Evolutionary conservation across 1,140 invertebrate species (phyloP).

Genomic region (Rhysida immarginata): DNA sequence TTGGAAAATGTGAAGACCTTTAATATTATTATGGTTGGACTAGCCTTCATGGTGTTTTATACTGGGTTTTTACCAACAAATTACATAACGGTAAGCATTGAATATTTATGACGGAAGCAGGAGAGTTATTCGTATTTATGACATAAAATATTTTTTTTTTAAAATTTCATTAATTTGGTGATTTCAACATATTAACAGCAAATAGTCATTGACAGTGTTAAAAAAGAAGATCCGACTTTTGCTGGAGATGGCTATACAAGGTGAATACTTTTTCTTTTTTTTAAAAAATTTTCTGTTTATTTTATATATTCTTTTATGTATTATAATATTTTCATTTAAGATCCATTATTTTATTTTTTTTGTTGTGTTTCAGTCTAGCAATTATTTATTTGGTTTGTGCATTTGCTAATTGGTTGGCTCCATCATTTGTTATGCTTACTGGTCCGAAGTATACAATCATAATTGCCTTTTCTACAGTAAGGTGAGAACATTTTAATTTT

Average conservation of each 20-base stretch:
- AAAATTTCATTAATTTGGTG: not conserved
- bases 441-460: slow-evolving; percentile 74
- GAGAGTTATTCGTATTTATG: not conserved
- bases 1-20: too few relatives aligned
- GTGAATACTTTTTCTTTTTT: too few relatives aligned
- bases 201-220: not conserved
- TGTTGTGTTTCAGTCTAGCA: slow-evolving; percentile 39
- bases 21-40: not conserved
- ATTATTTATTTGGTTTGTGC: slow-evolving; percentile 82
- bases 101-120: too few relatives aligned
- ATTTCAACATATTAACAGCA: not conserved
- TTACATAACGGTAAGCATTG: not conserved
- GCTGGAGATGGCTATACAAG: slow-evolving; percentile 65
- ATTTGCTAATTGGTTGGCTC: slow-evolving; percentile 79
- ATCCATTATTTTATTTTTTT: slow-evolving; percentile 5
- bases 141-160: not conserved
- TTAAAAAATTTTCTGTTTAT: too few relatives aligned
- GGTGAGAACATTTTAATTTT: too few relatives aligned
- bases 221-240: not conserved
- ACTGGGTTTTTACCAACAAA: slow-evolving; percentile 3
- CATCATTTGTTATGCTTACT: slow-evolving; percentile 65
- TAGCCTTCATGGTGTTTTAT: slow-evolving; percentile 3
- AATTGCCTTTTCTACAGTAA: slow-evolving; percentile 53
- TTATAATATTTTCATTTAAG: too few relatives aligned
- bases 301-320: too few relatives aligned